Base-by-base conservation (phyloP, 2,888 invertebrate species). In the Drosophila longiperda region DNA sequence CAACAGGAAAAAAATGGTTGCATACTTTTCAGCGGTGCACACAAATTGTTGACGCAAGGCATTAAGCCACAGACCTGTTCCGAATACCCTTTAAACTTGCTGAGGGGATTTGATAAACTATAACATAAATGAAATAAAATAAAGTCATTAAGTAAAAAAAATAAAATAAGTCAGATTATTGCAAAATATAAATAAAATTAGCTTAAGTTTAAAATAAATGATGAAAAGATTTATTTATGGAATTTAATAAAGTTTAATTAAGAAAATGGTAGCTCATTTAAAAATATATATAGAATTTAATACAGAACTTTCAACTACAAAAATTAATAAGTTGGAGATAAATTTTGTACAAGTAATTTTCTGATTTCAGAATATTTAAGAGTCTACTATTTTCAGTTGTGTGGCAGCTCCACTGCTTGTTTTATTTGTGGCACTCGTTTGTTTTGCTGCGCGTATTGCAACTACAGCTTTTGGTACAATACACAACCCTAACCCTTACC, bases 31-130 rank as follows among this genome's bases (percentile, higher is more conserved):
- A 78, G 68, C 79, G 75, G 68, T 78, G 82, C 77, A 52, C 78
- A 82, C 83, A 89, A 87, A 87, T 87, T 91, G 91, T 91, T 91
- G 91, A 91, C 91, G 80, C 82, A 89, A 90, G 80, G 89, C 83
- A 91, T 90, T 89, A 89, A 75, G 83, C 82, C 63, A 53, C 79
- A 74, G 64, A 52, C 66, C 45, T 33, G 38, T 33, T 38, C 20
- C 23, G 48, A 12, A 61, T 73, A 81, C 82, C 79, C 82, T 69
- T 8, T 33, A 68, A 17, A 8, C 2, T 5, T 0, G 1, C 8
- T 7, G 9, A 32, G 26, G 1, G 33, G 11, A 38, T 64, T 3
- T 58, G 15, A 4, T 20, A n/a, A 29, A 6, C 15, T 45, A 1
- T 3, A n/a, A 15, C 23, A 15, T 12, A 17, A 32, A 1, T 32